Base-by-base conservation (phyloP, 2,888 invertebrate species). In the Anarsia innoxiella region DNA sequence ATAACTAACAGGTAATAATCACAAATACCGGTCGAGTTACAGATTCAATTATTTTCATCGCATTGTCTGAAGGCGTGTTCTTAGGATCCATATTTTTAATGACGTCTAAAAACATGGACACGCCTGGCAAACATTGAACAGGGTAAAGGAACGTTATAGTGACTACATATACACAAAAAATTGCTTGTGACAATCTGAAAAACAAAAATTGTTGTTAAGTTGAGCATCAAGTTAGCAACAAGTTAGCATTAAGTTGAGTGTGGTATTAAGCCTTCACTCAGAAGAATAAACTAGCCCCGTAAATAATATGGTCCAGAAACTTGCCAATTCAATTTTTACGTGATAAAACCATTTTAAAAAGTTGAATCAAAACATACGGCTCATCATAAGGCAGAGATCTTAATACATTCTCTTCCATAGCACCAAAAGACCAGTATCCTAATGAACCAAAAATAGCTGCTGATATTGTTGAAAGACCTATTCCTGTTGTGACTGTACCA, bases 361-460 rank as follows among this genome's bases (percentile, higher is more conserved):
- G n/a, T n/a, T n/a, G n/a, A n/a, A 19, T 19, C 3, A 19, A 19
- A 14, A 48, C 64, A 31, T 53, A 71, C 71, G 41, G 13, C 31
- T 66, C 61, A 44, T 70, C 71, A 41, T 54, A 70, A 0, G 71
- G 70, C 31, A 74, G 41, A 2, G 59, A 64, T 42, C 71, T 46
- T 2, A 74, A 44, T 1, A 74, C 47, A 33, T 72, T 74, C 31
- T 71, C 71, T 23, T 71, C 72, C 67, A 74, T 67, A 0, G 48
- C 44, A 0, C 72, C 72, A 30, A 65, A 70, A 0, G 66, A 53
- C 66, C 65, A 68, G 40, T 68, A 71, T 1, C 72, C 67, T 8
- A 67, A 35, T 1, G 39, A 34, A 0, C 71, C 69, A 27, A 73
- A 65, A 1, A 64, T 9, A 0, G 55, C 56, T 0, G 60, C 45